Percentiles rank a stretch among this genome's conserved stretches.
Evolutionary conservation across 2,888 invertebrate species (phyloP).

Genomic region (Sminthurinus aureus): DNA sequence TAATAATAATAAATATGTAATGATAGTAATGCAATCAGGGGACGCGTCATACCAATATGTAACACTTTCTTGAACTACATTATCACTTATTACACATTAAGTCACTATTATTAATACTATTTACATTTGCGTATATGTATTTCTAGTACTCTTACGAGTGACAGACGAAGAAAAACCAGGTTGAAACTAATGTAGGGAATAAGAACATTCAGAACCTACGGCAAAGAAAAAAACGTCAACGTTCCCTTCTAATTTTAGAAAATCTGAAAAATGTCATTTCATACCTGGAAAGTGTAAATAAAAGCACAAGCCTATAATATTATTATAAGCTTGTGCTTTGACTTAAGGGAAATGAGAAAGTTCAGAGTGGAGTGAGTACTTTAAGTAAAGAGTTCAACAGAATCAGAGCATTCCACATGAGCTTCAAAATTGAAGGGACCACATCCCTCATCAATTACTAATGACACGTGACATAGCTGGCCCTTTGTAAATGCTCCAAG

Average conservation of each 20-base stretch:
- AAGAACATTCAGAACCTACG: not conserved
- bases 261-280: not conserved
- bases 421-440: too few species aligned
- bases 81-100: not conserved
- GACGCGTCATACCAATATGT: slow-evolving; percentile 4
- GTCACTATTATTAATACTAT: not conserved
- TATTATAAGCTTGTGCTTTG: too few species aligned
- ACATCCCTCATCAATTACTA: too few species aligned
- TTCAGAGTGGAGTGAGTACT: not conserved
- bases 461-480: too few species aligned
- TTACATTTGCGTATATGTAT: not conserved
- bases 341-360: not conserved
- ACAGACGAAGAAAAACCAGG: too few species aligned
- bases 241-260: slow-evolving; percentile 1
- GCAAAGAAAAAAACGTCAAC: not conserved
- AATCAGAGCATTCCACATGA: too few species aligned
- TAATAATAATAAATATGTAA: too few species aligned
- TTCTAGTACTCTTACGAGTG: too few species aligned
- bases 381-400: too few species aligned
- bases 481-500: too few species aligned
- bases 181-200: too few species aligned
- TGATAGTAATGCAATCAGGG: slow-evolving; percentile 3
- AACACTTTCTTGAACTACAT: slow-evolving; percentile 25
- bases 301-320: too few species aligned
- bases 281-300: not conserved